Percentiles rank a stretch among this genome's conserved stretches.
Evolutionary conservation across 2,797 vertebrate species (phyloP).

Genomic region (Meriones psammophilus): DNA sequence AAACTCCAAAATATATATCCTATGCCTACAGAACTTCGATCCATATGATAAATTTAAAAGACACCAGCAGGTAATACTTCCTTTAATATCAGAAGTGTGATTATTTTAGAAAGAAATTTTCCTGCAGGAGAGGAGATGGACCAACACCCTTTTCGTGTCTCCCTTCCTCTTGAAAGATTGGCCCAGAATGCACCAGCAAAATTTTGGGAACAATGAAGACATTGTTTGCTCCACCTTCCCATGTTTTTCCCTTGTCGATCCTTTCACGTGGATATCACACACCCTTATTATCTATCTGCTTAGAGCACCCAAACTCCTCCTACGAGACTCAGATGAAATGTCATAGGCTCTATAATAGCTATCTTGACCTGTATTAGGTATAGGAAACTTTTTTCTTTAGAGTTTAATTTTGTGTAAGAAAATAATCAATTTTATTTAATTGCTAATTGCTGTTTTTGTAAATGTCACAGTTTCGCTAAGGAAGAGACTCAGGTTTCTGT

Average conservation of each 20-base stretch:
- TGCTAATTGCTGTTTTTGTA: neutral
- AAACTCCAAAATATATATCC: neutral
- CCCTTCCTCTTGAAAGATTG: neutral
- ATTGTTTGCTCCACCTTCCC: neutral
- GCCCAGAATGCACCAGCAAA: no score
- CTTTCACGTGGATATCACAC: neutral
- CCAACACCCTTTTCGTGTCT: accelerated
- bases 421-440: neutral
- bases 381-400: constrained; percentile 32
- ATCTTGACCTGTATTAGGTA: neutral
- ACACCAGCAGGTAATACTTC: neutral
- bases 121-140: neutral
- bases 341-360: neutral
- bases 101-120: neutral
- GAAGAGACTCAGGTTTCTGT: neutral
- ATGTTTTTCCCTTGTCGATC: neutral
- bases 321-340: neutral
- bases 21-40: neutral
- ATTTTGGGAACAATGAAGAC: neutral
- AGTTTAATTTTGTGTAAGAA: constrained; percentile 28
- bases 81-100: neutral
- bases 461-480: neutral
- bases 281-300: neutral
- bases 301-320: neutral
- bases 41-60: neutral